Evolutionary conservation across 2,888 invertebrate genomes (phyloP).

Genomic region (Cataglyphis altisquamis): DNA sequence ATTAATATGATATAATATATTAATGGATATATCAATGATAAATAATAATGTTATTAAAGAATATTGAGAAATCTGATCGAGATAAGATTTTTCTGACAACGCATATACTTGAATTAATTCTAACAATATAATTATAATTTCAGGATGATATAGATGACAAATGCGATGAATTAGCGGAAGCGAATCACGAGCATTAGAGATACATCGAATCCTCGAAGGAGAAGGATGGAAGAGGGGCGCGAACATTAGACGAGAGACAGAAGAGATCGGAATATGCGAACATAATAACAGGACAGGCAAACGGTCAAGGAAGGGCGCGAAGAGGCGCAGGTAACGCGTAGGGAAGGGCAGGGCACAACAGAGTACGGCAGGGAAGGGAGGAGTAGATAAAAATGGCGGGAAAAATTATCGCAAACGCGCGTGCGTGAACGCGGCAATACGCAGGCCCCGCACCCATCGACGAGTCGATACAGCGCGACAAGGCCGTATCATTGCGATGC

Average conservation of each 20-base stretch:
- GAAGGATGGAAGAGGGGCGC: neutral
- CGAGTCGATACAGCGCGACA: conserved; percentile 72
- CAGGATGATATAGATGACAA: conserved; percentile 93
- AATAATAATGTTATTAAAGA: neutral
- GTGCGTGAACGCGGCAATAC: conserved; percentile 65
- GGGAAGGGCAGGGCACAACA: conserved; percentile 23
- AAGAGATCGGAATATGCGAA: neutral
- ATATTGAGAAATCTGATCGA: neutral
- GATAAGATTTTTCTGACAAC: neutral
- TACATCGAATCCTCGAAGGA: neutral
- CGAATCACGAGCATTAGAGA: conserved; percentile 72
- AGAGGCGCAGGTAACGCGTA: conserved; percentile 34
- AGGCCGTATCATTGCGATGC: conserved; percentile 21
- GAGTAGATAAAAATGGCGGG: conserved; percentile 72
- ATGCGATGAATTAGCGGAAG: conserved; percentile 90
- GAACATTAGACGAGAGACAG: neutral
- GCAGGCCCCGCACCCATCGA: conserved; percentile 66
- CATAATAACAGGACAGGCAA: conserved; percentile 26
- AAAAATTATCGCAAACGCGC: conserved; percentile 67
- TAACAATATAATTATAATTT: conserved; percentile 73
- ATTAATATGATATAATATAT: too few species aligned
- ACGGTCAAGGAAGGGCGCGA: neutral
- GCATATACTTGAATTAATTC: neutral
- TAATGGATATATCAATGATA: too few species aligned
- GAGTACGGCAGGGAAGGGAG: conserved; percentile 27